Conservation (phyloP, 2,113 vertebrate genomes). For the Erpornis zantholeuca region DNA sequence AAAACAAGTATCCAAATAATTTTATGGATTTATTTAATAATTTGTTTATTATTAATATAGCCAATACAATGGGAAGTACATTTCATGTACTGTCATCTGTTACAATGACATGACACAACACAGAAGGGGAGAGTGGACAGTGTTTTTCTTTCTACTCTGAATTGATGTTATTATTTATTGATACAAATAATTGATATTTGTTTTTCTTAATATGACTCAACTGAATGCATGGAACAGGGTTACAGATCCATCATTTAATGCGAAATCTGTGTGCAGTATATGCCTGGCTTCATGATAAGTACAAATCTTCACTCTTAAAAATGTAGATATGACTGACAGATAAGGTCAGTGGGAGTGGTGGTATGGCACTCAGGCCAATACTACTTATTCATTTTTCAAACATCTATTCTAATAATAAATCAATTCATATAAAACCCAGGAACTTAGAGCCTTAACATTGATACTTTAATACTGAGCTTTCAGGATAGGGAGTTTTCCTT, state of each 20-base stretch:
- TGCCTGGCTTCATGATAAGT: background rate
- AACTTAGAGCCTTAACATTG: background rate
- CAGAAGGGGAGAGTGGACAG: background rate
- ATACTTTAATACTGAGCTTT: background rate
- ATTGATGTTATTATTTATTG: background rate
- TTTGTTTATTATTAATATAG: background rate
- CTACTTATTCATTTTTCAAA: background rate
- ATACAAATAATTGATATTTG: too few species aligned
- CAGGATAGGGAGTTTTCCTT: background rate
- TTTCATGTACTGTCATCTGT: background rate
- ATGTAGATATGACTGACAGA: background rate
- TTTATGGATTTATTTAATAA: background rate
- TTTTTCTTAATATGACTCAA: background rate
- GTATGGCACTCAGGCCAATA: background rate
- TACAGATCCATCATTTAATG: background rate
- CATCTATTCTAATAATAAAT: background rate
- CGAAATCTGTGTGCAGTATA: background rate
- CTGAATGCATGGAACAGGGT: background rate
- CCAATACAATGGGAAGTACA: background rate
- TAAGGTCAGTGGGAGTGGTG: background rate
- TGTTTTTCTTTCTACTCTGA: background rate
- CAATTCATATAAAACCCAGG: background rate
- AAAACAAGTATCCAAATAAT: conserved; percentile 9
- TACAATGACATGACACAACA: background rate
- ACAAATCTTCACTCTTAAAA: background rate